Evolutionary conservation across 1,140 invertebrate species (phyloP), one percentile per base, ranked within the genome.

Genomic region (Geopemphigus sp.): DNA sequence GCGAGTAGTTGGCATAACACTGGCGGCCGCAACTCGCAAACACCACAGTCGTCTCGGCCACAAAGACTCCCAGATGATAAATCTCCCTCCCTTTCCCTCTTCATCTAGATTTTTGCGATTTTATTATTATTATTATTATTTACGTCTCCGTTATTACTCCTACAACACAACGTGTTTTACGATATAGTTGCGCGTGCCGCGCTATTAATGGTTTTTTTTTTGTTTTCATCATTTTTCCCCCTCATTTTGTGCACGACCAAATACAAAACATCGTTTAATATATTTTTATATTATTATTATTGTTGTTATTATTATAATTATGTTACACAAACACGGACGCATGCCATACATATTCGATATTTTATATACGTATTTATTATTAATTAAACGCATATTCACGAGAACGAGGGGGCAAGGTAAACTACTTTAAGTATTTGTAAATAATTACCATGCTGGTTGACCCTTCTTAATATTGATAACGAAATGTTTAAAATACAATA

Each of bases 1-100:
- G 39, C 24, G 74, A 45, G 57, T 63, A 54, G 68, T 72, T 78
- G 39, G 22, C 24, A 29, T 22, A 78, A 78, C 32, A 78, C 74
- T 78, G 74, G 15, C 17, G 17, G 26, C 5, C 70, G 53, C 29
- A 26, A 54, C 50, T 12, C n/a, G 39, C 72, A 74, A 29, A 74
- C 54, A 39, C 39, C 15, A 47, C 8, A 47, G 39, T 39, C 39
- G 39, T 78, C 32, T 6, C 57, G 32, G 3, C 5, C 45, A 61
- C 57, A 45, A 61, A 78, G 32, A 47, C 39, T 63, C 29, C 39
- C 39, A 12, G 39, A 57, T 22, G n/a, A 68, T 1, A 59, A 24
- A 59, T 76, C 53, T 76, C 32, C 32, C 32, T 63, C 5, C 54
- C 17, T n/a, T 32, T 19, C 11, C 5, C 54, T 24, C 32, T 32